A percentile compares a stretch with the other conserved stretches of the same genome.
These are phyloP conservation scores for Procapra przewalskii DNA, from an alignment of 2,113 vertebrate genomes.

Conservation along the genomic window DNA sequence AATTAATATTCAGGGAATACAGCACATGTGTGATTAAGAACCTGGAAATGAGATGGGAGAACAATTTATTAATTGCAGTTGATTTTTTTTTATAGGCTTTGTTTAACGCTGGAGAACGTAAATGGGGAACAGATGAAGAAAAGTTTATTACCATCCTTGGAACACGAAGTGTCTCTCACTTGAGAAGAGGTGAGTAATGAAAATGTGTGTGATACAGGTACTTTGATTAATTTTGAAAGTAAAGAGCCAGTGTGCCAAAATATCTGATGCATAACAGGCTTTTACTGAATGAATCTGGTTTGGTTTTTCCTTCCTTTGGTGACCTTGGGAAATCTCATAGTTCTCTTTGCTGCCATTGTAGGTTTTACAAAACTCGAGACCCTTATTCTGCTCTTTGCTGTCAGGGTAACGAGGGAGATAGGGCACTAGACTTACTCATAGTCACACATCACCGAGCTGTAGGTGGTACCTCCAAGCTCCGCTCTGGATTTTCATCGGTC, in stretches of 20 bases:
- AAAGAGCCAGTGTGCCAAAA: neutral
- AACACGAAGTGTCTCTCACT: conserved; percentile 89
- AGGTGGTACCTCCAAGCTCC: neutral
- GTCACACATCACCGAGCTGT: too few relatives aligned
- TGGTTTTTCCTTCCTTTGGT: neutral
- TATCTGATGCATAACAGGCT: rapidly evolving
- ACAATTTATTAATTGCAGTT: neutral
- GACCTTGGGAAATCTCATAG: neutral
- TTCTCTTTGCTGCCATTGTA: neutral
- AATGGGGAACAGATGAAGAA: conserved; percentile 95
- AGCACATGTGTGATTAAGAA: neutral
- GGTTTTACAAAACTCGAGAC: neutral
- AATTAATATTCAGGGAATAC: neutral
- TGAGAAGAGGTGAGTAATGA: conserved; percentile 85
- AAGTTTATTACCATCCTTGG: conserved; percentile 94
- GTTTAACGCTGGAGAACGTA: conserved; percentile 91
- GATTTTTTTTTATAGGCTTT: conserved; percentile 82
- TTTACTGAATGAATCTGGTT: neutral
- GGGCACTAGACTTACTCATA: neutral
- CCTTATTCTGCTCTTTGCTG: rapidly evolving
- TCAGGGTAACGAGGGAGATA: neutral
- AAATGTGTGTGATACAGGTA: neutral
- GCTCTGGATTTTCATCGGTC: too few relatives aligned
- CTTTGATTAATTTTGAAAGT: neutral
- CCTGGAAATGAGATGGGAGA: neutral